These are phyloP conservation scores for Hypomecis atomaria DNA, from an alignment of 2,888 invertebrate genomes.

Conservation along the genomic window DNA sequence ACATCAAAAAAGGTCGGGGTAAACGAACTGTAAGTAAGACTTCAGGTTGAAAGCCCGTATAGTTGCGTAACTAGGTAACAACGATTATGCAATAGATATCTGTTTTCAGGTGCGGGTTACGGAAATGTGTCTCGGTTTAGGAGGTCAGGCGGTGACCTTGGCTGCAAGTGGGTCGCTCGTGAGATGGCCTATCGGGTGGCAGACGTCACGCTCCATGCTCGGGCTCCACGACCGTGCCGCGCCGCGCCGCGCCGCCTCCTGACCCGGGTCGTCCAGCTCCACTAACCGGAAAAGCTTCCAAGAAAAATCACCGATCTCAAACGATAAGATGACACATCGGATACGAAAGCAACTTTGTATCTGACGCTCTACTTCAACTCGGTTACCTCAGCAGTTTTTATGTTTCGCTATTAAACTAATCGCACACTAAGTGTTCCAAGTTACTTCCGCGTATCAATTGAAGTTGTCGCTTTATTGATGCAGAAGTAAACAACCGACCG, in stretches of 20 bases:
- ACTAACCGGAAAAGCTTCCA: slow-evolving; percentile 25
- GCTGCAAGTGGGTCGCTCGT: slow-evolving; percentile 80
- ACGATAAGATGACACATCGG: slow-evolving; percentile 26
- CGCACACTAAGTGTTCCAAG: slow-evolving; percentile 11
- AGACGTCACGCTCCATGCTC: slow-evolving; percentile 79
- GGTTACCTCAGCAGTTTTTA: slow-evolving; percentile 8
- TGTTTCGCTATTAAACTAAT: slow-evolving; percentile 5
- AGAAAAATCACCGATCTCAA: slow-evolving; percentile 18
- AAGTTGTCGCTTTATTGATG: slow-evolving; percentile 23
- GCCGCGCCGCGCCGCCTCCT: slow-evolving; percentile 31
- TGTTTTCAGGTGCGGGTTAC: slow-evolving; percentile 59
- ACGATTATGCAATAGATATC: slow-evolving; percentile 18
- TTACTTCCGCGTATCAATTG: slow-evolving; percentile 15
- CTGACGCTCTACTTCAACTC: slow-evolving; percentile 11
- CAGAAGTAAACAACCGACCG: slow-evolving; percentile 55
- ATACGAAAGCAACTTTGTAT: slow-evolving; percentile 32
- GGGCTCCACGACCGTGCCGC: slow-evolving; percentile 40
- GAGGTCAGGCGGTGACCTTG: slow-evolving; percentile 82
- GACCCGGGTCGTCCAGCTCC: slow-evolving; percentile 1
- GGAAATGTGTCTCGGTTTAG: slow-evolving; percentile 70
- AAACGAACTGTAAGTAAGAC: slow-evolving; percentile 20
- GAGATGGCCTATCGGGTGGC: slow-evolving; percentile 83
- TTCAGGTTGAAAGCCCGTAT: slow-evolving; percentile 27
- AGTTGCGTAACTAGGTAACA: slow-evolving; percentile 30
- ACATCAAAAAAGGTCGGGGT: slow-evolving; percentile 37